These are phyloP conservation scores for Tolmerus cingulatus DNA, from an alignment of 2,888 invertebrate genomes.

Conservation along the genomic window DNA sequence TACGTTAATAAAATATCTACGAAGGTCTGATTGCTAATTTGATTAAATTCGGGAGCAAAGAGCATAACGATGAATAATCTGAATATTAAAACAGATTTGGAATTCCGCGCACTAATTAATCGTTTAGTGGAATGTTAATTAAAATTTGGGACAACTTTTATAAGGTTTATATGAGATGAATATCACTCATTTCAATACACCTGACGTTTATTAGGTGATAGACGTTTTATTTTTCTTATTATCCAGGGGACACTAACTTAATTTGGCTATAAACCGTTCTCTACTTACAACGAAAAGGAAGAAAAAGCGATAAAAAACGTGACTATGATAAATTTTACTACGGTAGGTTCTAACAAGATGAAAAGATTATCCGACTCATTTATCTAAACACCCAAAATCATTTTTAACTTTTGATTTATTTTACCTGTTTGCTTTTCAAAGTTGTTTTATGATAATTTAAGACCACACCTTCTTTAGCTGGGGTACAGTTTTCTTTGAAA, in stretches of 20 bases:
- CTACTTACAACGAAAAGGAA: neutral
- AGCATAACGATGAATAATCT: neutral
- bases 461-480: neutral
- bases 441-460: neutral
- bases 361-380: neutral
- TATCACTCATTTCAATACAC: neutral
- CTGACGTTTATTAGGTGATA: neutral
- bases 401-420: neutral
- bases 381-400: neutral
- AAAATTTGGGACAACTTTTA: neutral
- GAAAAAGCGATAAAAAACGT: neutral
- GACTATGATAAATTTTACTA: neutral
- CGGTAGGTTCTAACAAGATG: neutral
- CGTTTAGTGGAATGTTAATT: neutral
- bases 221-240: neutral
- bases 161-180: neutral
- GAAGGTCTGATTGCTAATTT: neutral
- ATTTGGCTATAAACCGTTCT: neutral
- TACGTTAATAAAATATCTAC: neutral
- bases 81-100: neutral
- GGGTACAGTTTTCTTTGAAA: neutral
- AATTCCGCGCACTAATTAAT: neutral
- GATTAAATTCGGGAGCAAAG: neutral
- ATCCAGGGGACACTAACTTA: neutral
- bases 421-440: neutral